Conservation (phyloP, 2,113 vertebrate species). For the Leucopsar rothschildi region DNA sequence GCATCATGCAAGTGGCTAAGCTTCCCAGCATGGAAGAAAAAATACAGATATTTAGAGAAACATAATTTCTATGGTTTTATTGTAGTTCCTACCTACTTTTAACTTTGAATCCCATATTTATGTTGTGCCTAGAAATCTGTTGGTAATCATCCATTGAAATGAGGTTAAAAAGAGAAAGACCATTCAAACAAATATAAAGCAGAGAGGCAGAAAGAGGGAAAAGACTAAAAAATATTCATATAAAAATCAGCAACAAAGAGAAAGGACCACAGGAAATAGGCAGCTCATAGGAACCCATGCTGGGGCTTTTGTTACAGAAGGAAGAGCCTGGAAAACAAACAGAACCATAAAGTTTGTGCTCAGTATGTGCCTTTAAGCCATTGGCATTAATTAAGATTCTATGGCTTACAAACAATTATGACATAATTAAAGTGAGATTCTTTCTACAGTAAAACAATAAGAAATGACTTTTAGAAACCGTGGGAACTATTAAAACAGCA, state of each 20-base stretch:
- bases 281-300: not conserved
- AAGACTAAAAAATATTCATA: not conserved
- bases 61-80: not conserved
- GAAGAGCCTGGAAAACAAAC: constrained; percentile 66
- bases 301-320: constrained; percentile 34
- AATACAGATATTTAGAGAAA: not conserved
- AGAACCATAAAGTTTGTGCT: constrained; percentile 63
- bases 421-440: constrained; percentile 83
- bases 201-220: not conserved
- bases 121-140: not conserved
- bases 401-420: constrained; percentile 82
- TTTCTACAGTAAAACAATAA: constrained; percentile 80
- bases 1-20: rapidly evolving
- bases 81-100: not conserved
- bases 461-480: constrained; percentile 78
- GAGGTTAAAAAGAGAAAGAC: not conserved
- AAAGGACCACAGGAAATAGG: not conserved
- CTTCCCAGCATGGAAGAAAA: not conserved
- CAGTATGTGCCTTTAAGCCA: constrained; percentile 75
- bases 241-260: not conserved
- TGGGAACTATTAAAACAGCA: constrained; percentile 75
- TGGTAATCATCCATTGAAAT: not conserved
- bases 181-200: not conserved
- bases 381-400: constrained; percentile 83
- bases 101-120: not conserved